These are phyloP conservation scores for Halocynthia roretzi DNA, from an alignment of 23 tunicate species.

Conservation along the genomic window DNA sequence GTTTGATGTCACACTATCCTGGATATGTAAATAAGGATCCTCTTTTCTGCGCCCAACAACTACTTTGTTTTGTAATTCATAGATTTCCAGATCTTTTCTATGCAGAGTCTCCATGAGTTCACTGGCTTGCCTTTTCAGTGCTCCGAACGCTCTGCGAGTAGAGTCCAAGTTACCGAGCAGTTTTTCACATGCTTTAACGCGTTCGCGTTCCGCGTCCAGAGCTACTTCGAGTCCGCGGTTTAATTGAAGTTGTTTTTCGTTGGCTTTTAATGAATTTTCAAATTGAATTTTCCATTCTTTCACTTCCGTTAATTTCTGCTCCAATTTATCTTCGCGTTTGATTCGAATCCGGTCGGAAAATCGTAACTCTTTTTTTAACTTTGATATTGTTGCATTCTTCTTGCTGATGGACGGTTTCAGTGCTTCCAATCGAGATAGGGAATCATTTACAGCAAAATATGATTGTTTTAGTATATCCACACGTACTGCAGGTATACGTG, in stretches of 20 bases:
- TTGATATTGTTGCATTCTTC: slow-evolving; percentile 12
- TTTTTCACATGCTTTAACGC: slow-evolving; percentile 2
- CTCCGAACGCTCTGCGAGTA: slow-evolving; percentile 19
- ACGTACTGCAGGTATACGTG: too few species aligned
- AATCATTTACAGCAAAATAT: too few species aligned
- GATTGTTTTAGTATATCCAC: too few species aligned
- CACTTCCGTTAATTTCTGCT: slow-evolving; percentile 40
- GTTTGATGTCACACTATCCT: neutral
- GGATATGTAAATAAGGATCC: neutral
- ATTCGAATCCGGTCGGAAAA: slow-evolving; percentile 17
- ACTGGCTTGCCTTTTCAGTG: slow-evolving; percentile 17
- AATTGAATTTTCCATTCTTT: slow-evolving; percentile 22
- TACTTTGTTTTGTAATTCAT: neutral
- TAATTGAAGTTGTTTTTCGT: slow-evolving; percentile 15
- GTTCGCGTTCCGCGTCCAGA: slow-evolving; percentile 16
- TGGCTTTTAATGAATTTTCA: neutral
- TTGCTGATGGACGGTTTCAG: slow-evolving; percentile 10
- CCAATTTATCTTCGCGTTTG: slow-evolving; percentile 54
- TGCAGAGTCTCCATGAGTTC: neutral
- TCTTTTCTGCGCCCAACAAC: neutral
- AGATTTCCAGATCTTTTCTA: slow-evolving; percentile 11
- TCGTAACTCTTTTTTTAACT: slow-evolving; percentile 26
- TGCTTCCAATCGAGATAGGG: too few species aligned
- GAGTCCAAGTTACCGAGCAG: slow-evolving; percentile 1
- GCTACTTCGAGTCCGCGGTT: slow-evolving; percentile 1